Conservation (phyloP, 2,888 invertebrate genomes). For the Vesta saturnalis region DNA sequence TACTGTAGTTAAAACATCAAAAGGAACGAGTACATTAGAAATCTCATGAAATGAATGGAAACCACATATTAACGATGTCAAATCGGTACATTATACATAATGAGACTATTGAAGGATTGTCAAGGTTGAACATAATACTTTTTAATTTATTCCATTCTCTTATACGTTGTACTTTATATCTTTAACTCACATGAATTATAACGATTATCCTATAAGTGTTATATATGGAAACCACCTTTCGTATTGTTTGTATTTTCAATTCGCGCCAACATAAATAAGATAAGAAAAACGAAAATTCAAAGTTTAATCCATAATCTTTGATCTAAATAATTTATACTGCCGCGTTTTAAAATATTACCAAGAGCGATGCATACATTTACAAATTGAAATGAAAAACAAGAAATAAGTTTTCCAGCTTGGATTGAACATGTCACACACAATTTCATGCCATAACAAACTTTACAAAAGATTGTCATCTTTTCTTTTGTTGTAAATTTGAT, state of each 20-base stretch:
- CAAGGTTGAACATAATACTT: too few species aligned
- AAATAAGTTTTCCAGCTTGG: not conserved
- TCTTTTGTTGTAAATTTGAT: not conserved
- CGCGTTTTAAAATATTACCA: not conserved
- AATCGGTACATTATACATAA: too few species aligned
- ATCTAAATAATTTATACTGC: not conserved
- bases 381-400: slow-evolving; percentile 14
- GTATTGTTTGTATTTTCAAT: not conserved
- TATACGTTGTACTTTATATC: too few species aligned
- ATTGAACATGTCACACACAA: slow-evolving; percentile 9
- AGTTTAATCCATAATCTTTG: not conserved
- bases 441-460: not conserved
- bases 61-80: too few species aligned
- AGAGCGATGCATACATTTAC: slow-evolving; percentile 1
- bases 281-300: not conserved
- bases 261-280: not conserved
- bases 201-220: not conserved
- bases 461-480: not conserved
- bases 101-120: too few species aligned
- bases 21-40: too few species aligned
- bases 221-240: not conserved
- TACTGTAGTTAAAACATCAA: too few species aligned
- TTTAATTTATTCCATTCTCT: too few species aligned
- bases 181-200: too few species aligned
- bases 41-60: too few species aligned